Percentiles rank a stretch among this genome's conserved stretches.
Evolutionary conservation across 2,113 vertebrate genomes (phyloP).

Genomic region (Upupa epops): DNA sequence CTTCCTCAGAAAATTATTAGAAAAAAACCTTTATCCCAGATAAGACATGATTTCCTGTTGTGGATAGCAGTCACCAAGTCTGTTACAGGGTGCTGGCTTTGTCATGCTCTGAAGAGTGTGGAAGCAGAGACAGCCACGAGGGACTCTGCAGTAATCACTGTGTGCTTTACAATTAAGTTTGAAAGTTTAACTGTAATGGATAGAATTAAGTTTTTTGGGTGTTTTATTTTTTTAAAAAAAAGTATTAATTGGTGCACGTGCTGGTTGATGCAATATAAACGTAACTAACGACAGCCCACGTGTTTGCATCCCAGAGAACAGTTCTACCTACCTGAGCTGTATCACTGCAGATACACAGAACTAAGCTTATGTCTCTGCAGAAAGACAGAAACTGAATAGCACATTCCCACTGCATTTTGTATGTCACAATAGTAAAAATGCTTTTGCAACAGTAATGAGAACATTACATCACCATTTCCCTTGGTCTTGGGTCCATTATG

Average conservation of each 20-base stretch:
- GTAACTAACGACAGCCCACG: neutral
- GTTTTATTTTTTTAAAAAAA: too few relatives aligned
- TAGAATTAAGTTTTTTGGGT: neutral
- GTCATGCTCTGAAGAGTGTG: neutral
- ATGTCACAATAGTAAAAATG: constrained; percentile 2
- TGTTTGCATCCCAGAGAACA: neutral
- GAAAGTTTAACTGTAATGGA: neutral
- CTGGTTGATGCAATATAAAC: neutral
- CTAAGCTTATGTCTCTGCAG: neutral
- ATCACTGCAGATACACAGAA: neutral
- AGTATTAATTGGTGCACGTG: neutral
- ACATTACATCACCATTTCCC: constrained; percentile 32
- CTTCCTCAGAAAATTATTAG: neutral
- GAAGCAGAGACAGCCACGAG: neutral
- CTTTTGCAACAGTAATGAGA: constrained; percentile 7
- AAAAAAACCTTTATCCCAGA: neutral
- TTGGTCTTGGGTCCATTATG: constrained; percentile 20
- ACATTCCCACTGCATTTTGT: neutral
- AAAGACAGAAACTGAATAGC: neutral
- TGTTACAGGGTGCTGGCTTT: neutral
- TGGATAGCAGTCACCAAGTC: neutral
- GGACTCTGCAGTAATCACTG: too few relatives aligned
- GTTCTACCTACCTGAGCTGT: neutral
- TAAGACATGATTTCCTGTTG: neutral
- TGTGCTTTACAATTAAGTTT: neutral